These are phyloP conservation scores for Bombyx mori DNA, from an alignment of 1,140 invertebrate genomes.

Conservation along the genomic window DNA sequence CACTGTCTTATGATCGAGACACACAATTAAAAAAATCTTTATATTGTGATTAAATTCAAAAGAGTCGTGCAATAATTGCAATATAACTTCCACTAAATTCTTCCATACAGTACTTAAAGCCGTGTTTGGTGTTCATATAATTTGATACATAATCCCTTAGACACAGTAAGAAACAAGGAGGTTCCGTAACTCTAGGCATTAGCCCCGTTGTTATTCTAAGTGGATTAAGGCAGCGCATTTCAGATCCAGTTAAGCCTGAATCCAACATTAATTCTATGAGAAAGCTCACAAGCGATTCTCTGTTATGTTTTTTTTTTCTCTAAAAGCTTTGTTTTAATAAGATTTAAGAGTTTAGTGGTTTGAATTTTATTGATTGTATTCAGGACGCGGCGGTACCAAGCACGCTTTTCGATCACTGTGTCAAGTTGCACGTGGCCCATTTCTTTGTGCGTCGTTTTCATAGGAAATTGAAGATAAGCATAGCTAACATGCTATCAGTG, in stretches of 20 bases:
- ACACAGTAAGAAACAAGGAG: conserved; percentile 43
- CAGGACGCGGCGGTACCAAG: background rate
- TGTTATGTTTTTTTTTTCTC: conserved; percentile 23
- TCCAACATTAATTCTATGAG: conserved; percentile 40
- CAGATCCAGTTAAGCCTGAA: conserved; percentile 53
- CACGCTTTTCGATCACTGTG: too few relatives aligned
- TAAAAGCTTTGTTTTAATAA: conserved; percentile 3
- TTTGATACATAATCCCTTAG: conserved; percentile 36
- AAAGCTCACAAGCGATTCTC: conserved; percentile 38
- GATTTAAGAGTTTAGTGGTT: background rate
- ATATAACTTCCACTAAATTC: too few relatives aligned
- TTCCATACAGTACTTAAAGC: too few relatives aligned
- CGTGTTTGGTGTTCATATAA: conserved; percentile 19
- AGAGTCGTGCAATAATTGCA: too few relatives aligned
- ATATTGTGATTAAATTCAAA: too few relatives aligned
- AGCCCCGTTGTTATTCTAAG: conserved; percentile 60
- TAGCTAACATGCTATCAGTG: too few relatives aligned
- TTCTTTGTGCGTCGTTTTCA: background rate
- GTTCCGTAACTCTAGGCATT: conserved; percentile 33
- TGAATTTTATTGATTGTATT: background rate
- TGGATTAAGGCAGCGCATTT: conserved; percentile 63
- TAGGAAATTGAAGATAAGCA: background rate
- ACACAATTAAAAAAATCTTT: too few relatives aligned
- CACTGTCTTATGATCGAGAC: too few relatives aligned
- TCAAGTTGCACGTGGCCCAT: background rate